These are phyloP conservation scores for Netelia melanura DNA, from an alignment of 2,888 invertebrate species.

Conservation along the genomic window DNA sequence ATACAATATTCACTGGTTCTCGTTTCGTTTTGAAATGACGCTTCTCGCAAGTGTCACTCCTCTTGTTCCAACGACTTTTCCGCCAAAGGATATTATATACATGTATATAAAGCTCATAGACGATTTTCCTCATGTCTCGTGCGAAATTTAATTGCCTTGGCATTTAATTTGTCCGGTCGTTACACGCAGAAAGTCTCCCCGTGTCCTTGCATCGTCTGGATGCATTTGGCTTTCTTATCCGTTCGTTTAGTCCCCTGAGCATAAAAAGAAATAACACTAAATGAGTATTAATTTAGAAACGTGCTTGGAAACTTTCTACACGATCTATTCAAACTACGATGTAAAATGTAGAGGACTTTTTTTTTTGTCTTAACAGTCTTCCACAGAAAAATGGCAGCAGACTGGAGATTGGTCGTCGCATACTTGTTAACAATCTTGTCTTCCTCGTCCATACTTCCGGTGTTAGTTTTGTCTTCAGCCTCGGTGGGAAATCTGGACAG, in stretches of 20 bases:
- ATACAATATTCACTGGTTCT: background rate
- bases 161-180: slow-evolving; percentile 51
- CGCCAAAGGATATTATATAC: slow-evolving; percentile 14
- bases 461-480: slow-evolving; percentile 42
- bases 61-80: slow-evolving; percentile 14
- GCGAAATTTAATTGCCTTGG: slow-evolving; percentile 34
- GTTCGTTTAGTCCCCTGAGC: slow-evolving; percentile 34
- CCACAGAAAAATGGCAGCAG: slow-evolving; percentile 57
- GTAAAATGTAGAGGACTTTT: background rate
- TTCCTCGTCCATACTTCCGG: slow-evolving; percentile 41
- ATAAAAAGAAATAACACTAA: background rate
- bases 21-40: background rate
- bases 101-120: slow-evolving; percentile 1
- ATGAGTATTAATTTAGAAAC: slow-evolving; percentile 18
- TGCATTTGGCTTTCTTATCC: slow-evolving; percentile 41
- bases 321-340: slow-evolving; percentile 24
- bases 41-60: slow-evolving; percentile 27
- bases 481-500: slow-evolving; percentile 76
- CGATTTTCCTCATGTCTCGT: slow-evolving; percentile 27
- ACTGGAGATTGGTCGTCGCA: slow-evolving; percentile 49
- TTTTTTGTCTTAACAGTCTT: background rate
- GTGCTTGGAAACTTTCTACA: slow-evolving; percentile 54
- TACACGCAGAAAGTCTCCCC: slow-evolving; percentile 42
- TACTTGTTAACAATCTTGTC: slow-evolving; percentile 47
- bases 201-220: slow-evolving; percentile 32